phyloP scores from a whole-genome alignment of 2,888 invertebrate species.

The Diadegma fenestrale region DNA sequence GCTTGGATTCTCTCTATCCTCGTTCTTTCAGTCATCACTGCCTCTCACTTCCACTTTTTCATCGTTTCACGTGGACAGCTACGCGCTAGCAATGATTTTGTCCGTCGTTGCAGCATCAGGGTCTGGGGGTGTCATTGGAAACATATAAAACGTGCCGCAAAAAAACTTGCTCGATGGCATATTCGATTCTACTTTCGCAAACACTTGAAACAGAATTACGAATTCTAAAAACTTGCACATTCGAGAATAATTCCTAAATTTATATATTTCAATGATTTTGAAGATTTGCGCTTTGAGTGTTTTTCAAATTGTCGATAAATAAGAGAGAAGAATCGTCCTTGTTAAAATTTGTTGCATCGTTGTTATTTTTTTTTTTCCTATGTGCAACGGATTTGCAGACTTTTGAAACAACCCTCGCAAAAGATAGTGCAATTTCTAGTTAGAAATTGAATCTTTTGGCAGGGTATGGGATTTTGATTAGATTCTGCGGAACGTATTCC shows the following conservation, averaged over 20 bases:
- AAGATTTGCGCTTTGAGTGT: background rate
- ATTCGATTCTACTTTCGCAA: slow-evolving; percentile 19
- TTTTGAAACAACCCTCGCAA: background rate
- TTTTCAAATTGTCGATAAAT: background rate
- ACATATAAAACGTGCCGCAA: background rate
- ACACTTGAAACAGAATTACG: background rate
- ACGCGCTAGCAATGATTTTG: slow-evolving; percentile 64
- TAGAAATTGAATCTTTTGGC: background rate
- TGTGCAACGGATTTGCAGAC: background rate
- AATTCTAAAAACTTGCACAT: background rate
- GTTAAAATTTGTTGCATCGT: background rate
- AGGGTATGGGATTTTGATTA: background rate
- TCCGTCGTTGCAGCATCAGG: slow-evolving; percentile 30
- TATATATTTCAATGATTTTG: background rate
- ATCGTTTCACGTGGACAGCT: slow-evolving; percentile 2
- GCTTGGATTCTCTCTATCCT: slow-evolving; percentile 43
- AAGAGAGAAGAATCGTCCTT: background rate
- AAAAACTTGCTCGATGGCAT: slow-evolving; percentile 2
- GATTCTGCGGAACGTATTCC: slow-evolving; percentile 23
- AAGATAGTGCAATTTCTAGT: background rate
- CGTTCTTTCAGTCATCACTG: slow-evolving; percentile 33
- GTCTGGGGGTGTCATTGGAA: background rate
- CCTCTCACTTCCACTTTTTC: slow-evolving; percentile 58
- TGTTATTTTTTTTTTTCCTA: background rate
- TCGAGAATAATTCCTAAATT: background rate